Evolutionary conservation across 2,888 invertebrate genomes (phyloP).

Genomic region (Parelbella ahira): DNA sequence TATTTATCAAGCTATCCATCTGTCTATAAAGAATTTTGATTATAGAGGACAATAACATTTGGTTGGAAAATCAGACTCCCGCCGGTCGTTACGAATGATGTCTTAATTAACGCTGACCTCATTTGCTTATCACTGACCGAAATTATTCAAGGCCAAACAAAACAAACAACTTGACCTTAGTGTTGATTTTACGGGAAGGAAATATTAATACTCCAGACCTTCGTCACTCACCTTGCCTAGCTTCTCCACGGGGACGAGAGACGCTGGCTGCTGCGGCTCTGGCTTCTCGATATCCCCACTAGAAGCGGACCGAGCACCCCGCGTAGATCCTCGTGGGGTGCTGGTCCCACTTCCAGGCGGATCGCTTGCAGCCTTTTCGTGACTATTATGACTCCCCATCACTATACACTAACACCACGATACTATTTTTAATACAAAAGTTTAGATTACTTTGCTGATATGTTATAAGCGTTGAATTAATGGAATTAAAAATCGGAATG

Average conservation of each 20-base stretch:
- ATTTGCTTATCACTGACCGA: constrained; percentile 15
- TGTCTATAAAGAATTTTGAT: no score
- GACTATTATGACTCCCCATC: constrained; percentile 20
- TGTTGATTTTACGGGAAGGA: constrained; percentile 15
- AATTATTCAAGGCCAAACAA: constrained; percentile 31
- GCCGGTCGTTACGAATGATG: background rate
- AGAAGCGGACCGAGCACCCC: constrained; percentile 79
- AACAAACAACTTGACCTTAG: constrained; percentile 24
- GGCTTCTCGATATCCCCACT: constrained; percentile 82
- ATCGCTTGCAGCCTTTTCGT: constrained; percentile 18
- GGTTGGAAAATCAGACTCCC: background rate
- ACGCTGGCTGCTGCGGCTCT: constrained; percentile 66
- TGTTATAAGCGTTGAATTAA: no score
- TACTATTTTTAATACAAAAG: no score
- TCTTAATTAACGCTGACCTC: constrained; percentile 10
- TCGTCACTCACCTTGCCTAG: constrained; percentile 83
- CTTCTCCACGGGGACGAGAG: constrained; percentile 87
- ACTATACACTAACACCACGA: constrained; percentile 1
- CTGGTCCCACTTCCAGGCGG: constrained; percentile 51
- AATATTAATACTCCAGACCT: constrained; percentile 4
- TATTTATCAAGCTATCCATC: no score
- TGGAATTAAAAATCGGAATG: no score
- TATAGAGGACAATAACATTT: no score
- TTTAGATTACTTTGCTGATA: no score
- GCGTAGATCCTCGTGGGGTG: constrained; percentile 67